Percentiles rank a stretch among this genome's conserved stretches.
Evolutionary conservation across 2,888 invertebrate genomes (phyloP).

Genomic region (Dryocosmus kuriphilus): DNA sequence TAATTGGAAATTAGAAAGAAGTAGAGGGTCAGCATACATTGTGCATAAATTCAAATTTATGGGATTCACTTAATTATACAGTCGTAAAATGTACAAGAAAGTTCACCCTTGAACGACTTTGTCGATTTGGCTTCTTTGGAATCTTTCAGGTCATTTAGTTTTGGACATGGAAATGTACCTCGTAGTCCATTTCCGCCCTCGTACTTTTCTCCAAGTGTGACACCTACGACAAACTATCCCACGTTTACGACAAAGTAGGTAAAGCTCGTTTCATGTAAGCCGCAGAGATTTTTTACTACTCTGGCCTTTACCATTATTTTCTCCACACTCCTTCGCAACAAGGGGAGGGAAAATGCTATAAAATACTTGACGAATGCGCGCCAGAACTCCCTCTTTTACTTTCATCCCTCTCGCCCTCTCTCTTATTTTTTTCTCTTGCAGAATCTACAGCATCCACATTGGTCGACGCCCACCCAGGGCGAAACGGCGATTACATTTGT

Average conservation of each 20-base stretch:
- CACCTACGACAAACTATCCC: constrained; percentile 42
- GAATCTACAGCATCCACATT: constrained; percentile 6
- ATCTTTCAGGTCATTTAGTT: constrained; percentile 21
- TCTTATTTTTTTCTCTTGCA: constrained; percentile 24
- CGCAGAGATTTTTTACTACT: constrained; percentile 22
- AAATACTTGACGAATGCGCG: constrained; percentile 32
- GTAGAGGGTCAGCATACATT: background rate
- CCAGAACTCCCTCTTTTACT: constrained; percentile 14
- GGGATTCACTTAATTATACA: background rate
- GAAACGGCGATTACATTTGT: constrained; percentile 56
- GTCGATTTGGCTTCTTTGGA: constrained; percentile 11
- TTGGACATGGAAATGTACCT: constrained; percentile 12
- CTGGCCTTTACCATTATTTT: constrained; percentile 28
- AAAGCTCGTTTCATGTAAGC: constrained; percentile 41
- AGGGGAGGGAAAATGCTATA: constrained; percentile 16
- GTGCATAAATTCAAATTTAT: background rate
- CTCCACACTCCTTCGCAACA: background rate
- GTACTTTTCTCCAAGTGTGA: constrained; percentile 12
- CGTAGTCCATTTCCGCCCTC: constrained; percentile 12
- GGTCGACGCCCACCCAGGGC: constrained; percentile 7
- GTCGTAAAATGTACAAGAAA: background rate
- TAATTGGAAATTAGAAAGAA: background rate
- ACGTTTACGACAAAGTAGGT: constrained; percentile 46
- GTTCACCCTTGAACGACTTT: constrained; percentile 3
- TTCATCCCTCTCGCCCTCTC: background rate